Base-by-base conservation (phyloP, 53 echinoderm and acorn worm genomes). In the Zoroaster sp. region DNA sequence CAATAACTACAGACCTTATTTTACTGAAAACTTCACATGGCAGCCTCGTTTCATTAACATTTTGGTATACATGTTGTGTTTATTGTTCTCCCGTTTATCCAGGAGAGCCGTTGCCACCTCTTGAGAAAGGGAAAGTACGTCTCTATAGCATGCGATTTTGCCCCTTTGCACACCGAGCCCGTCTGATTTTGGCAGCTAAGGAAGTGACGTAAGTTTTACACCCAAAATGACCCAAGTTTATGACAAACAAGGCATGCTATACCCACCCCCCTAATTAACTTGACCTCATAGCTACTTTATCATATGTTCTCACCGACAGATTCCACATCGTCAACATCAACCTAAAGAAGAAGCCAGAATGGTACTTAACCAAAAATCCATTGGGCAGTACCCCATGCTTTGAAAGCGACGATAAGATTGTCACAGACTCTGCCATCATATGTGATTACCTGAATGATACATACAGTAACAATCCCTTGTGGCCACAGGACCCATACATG, bases 111-210 rank as follows among this genome's bases (percentile, higher is more conserved):
- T 67, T 92, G n/a, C 95, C 95, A 30, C 93, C 93, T 9, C 88
- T 93, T 12, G 69, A 75, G 66, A 69, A 87, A 37, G 95, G 92
- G 15, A 42, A 87, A 34, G 73, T 89, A 17, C 90, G 95, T 36
- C 80, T 94, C 32, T 94, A 90, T 83, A 94, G 92, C 89, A 93
- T 75, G 45, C 47, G 91, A 31, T 94, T 93, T 49, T 94, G 95
- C 77, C 90, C 91, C 25, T 94, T 92, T 44, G 91, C 95, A 37
- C 95, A 94, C 21, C 47, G 95, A 66, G 83, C 95, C 23, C 66
- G 92, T 0, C 89, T 94, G 10, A 83, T 87, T 23, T 76, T 94
- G 1, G 92, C 90, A 66, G 93, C 93, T 20, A 94, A 94, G 37
- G 90, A 90, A 68, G 73, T 90, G n/a, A 77, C 77, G 95, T 94